Conservation (phyloP, 2,797 vertebrate species). For the Rhyacichthys aspro region DNA sequence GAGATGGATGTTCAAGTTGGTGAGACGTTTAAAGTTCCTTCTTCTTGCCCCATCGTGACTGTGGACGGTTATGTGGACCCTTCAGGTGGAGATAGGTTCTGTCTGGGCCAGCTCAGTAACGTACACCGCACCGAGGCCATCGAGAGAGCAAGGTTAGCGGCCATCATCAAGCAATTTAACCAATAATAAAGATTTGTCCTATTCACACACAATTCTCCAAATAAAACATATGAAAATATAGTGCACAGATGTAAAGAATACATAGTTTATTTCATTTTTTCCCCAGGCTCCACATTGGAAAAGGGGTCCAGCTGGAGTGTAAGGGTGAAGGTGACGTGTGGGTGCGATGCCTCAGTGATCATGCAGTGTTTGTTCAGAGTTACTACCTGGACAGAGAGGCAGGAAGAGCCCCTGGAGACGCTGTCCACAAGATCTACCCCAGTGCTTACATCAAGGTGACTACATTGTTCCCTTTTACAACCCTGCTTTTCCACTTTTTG, state of each 20-base stretch:
- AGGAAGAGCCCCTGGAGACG: slow-evolving; percentile 91
- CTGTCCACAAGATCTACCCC: slow-evolving; percentile 97
- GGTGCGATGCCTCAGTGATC: slow-evolving; percentile 95
- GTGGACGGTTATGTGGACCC: slow-evolving; percentile 98
- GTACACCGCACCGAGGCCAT: slow-evolving; percentile 98
- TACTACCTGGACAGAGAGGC: slow-evolving; percentile 96
- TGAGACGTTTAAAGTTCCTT: slow-evolving; percentile 96
- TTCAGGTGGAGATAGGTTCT: slow-evolving; percentile 96
- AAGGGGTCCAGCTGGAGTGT: slow-evolving; percentile 96
- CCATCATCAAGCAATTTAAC: too few species aligned
- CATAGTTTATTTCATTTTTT: too few species aligned
- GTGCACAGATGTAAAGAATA: too few species aligned
- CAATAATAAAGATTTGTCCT: too few species aligned
- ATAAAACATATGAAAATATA: too few species aligned
- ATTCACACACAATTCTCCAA: not conserved
- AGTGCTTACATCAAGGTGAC: slow-evolving; percentile 95
- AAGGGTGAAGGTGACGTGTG: slow-evolving; percentile 97
- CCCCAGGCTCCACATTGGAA: slow-evolving; percentile 94
- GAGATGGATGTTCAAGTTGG: slow-evolving; percentile 99
- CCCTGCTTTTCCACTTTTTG: too few species aligned
- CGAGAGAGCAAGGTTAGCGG: slow-evolving; percentile 90
- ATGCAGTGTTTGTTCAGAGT: slow-evolving; percentile 97
- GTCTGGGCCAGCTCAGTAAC: slow-evolving; percentile 96
- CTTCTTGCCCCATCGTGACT: slow-evolving; percentile 93
- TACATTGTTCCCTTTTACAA: too few species aligned